Conservation (phyloP, 2,888 invertebrate genomes). For the Temnothorax ravouxi region DNA sequence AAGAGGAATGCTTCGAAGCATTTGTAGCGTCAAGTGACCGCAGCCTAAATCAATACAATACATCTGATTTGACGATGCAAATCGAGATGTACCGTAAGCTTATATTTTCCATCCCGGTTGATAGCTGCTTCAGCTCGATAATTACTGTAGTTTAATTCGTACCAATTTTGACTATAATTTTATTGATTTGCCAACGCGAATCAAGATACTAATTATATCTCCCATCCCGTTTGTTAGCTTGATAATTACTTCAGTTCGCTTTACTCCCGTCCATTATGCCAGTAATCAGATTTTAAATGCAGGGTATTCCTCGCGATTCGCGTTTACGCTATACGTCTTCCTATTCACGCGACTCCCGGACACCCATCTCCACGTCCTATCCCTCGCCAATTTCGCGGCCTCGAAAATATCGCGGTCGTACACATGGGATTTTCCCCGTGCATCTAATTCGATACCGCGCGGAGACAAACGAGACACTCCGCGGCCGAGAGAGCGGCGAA, state of each 20-base stretch:
- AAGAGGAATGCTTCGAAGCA: too few species aligned
- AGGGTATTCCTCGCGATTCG: neutral
- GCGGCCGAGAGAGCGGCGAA: conserved; percentile 70
- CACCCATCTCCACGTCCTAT: neutral
- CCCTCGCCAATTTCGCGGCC: conserved; percentile 15
- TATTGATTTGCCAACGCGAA: too few species aligned
- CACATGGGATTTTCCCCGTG: conserved; percentile 17
- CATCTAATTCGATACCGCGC: conserved; percentile 73
- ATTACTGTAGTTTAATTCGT: neutral
- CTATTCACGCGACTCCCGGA: neutral
- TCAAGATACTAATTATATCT: too few species aligned
- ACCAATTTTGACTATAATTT: neutral
- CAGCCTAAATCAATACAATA: neutral
- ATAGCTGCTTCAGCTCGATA: neutral
- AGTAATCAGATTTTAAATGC: neutral
- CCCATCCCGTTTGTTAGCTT: too few species aligned
- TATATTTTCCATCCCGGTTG: too few species aligned
- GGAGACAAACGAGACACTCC: conserved; percentile 74
- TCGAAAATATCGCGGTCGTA: conserved; percentile 50
- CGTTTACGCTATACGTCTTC: neutral
- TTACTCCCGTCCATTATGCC: neutral
- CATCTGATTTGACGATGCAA: neutral
- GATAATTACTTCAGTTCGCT: too few species aligned
- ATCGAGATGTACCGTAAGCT: neutral
- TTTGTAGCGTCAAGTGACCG: too few species aligned